These are phyloP conservation scores for Habropoda laboriosa DNA, from an alignment of 1,140 invertebrate species.

Conservation along the genomic window DNA sequence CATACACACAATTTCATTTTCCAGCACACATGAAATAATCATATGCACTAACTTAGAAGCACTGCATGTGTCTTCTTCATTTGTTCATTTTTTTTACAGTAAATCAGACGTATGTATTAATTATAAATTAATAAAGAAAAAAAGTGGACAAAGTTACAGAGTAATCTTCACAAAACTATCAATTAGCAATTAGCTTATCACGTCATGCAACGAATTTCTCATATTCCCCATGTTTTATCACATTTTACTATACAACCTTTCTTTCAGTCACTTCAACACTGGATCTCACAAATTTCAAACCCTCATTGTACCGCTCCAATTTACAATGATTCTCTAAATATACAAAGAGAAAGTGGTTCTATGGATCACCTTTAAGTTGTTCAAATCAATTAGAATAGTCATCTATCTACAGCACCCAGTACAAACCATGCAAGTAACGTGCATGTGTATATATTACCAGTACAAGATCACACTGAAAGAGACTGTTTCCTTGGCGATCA, in stretches of 20 bases:
- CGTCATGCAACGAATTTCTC: slow-evolving; percentile 14
- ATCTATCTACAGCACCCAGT: slow-evolving; percentile 39
- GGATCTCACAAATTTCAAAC: not conserved
- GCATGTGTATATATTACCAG: slow-evolving; percentile 34
- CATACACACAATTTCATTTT: not conserved
- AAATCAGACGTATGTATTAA: not conserved
- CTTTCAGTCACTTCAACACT: not conserved
- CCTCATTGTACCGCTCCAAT: not conserved
- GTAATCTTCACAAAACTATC: not conserved
- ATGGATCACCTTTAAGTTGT: not conserved
- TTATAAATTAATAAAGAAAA: not conserved
- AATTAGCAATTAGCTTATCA: not conserved
- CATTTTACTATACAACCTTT: slow-evolving; percentile 4
- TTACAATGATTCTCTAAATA: not conserved
- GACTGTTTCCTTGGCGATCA: not conserved
- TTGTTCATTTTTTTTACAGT: too few species aligned
- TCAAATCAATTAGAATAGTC: not conserved
- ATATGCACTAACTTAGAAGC: not conserved
- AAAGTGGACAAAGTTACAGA: not conserved
- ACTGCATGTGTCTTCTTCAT: not conserved
- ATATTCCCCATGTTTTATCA: not conserved
- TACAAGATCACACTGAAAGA: slow-evolving; percentile 1
- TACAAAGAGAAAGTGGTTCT: not conserved
- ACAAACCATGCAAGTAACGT: slow-evolving; percentile 47
- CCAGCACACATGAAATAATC: not conserved